Percentiles rank a stretch among this genome's conserved stretches.
phyloP scores from a whole-genome alignment of 2,797 vertebrate species.

The Phrynocephalus forsythii region DNA sequence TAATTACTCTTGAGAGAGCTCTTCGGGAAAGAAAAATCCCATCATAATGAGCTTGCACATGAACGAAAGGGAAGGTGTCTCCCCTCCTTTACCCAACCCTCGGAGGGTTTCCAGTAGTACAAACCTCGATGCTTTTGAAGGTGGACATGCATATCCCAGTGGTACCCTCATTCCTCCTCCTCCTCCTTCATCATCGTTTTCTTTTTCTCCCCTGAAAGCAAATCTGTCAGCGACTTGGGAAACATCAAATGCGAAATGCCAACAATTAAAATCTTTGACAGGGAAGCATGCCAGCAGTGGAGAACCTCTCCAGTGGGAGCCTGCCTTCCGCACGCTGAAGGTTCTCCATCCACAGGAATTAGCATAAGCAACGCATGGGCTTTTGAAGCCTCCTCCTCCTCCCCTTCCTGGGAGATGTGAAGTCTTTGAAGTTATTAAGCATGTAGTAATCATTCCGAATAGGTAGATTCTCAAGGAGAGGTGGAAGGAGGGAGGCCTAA shows the following conservation, averaged over 20 bases:
- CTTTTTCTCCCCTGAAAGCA: conserved; percentile 16
- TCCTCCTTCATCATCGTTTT: not conserved
- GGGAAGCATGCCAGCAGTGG: conserved; percentile 47
- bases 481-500: conserved; percentile 4
- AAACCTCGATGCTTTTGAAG: conserved; percentile 66
- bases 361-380: conserved; percentile 53
- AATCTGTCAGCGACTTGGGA: conserved; percentile 70
- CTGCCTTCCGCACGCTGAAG: conserved; percentile 68
- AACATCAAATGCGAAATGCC: conserved; percentile 68
- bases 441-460: conserved; percentile 70
- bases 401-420: conserved; percentile 55
- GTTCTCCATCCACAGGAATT: conserved; percentile 50
- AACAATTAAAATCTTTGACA: conserved; percentile 73
- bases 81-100: conserved; percentile 22
- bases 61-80: not conserved
- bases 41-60: conserved; percentile 22
- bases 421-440: conserved; percentile 74
- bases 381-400: conserved; percentile 69
- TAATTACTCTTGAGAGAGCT: conserved; percentile 57
- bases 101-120: conserved; percentile 20
- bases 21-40: not conserved
- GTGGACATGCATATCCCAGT: conserved; percentile 36
- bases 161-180: conserved; percentile 35
- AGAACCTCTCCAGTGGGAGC: conserved; percentile 65
- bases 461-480: conserved; percentile 69